These are phyloP conservation scores for Drosophila tsacasi DNA, from an alignment of 1,140 invertebrate genomes.

Conservation along the genomic window DNA sequence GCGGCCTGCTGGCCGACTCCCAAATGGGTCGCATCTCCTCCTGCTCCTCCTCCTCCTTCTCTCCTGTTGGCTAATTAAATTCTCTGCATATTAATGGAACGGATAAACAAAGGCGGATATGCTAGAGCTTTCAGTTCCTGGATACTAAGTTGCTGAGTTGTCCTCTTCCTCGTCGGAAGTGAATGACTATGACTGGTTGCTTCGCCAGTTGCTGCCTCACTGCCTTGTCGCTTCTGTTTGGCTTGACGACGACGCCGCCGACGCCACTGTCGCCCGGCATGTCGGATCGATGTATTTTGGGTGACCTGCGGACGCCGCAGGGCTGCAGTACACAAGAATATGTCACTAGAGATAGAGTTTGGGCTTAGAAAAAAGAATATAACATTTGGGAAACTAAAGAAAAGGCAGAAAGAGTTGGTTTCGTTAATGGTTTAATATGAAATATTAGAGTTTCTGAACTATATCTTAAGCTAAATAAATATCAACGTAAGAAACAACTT, in stretches of 20 bases:
- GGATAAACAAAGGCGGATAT: slow-evolving; percentile 29
- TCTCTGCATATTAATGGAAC: slow-evolving; percentile 38
- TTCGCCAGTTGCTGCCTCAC: slow-evolving; percentile 71
- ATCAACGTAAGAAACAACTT: not conserved
- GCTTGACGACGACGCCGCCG: slow-evolving; percentile 61
- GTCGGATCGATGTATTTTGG: slow-evolving; percentile 41
- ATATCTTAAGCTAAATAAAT: not conserved
- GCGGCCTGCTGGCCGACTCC: slow-evolving; percentile 81
- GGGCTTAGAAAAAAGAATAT: too few relatives aligned
- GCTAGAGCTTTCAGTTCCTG: slow-evolving; percentile 17
- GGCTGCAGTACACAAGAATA: not conserved
- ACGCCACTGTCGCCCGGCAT: slow-evolving; percentile 46
- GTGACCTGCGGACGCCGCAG: slow-evolving; percentile 47
- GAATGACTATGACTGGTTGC: slow-evolving; percentile 61
- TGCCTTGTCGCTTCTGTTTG: slow-evolving; percentile 62
- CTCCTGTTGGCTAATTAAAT: slow-evolving; percentile 53
- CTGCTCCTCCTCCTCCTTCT: not conserved
- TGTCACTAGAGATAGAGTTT: not conserved
- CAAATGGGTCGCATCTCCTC: slow-evolving; percentile 70
- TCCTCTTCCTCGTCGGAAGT: slow-evolving; percentile 41
- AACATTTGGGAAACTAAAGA: not conserved
- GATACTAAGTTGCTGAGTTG: slow-evolving; percentile 13
- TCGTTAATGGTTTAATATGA: not conserved
- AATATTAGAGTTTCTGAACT: not conserved
- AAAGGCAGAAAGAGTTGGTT: not conserved